Conservation (phyloP, 2,113 vertebrate species). For the Corvus cornix region DNA sequence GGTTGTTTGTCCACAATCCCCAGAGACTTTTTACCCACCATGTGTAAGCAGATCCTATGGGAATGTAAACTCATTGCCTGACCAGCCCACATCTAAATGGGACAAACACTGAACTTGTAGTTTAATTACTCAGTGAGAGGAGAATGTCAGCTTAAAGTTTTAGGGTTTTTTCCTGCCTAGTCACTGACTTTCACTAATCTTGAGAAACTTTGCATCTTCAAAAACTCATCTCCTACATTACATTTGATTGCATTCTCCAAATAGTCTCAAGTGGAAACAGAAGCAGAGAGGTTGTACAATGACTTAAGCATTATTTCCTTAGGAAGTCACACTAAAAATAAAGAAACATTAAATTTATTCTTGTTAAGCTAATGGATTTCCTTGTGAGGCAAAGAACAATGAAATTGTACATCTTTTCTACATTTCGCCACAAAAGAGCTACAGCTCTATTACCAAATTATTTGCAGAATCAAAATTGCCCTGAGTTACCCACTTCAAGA, state of each 20-base stretch:
- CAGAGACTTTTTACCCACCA: neutral
- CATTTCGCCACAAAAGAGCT: neutral
- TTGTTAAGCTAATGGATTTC: neutral
- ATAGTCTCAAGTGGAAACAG: neutral
- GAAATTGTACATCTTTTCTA: neutral
- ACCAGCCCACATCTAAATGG: neutral
- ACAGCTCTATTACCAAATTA: neutral
- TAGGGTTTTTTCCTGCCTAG: neutral
- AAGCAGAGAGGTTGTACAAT: neutral
- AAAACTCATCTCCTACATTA: neutral
- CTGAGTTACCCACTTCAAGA: neutral
- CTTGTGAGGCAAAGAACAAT: neutral
- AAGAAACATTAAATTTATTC: neutral
- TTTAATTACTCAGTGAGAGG: neutral
- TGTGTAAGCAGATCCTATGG: neutral
- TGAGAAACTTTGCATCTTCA: neutral
- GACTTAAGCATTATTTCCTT: conserved; percentile 25
- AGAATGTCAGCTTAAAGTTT: neutral
- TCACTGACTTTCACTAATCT: neutral
- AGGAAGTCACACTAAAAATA: conserved; percentile 35
- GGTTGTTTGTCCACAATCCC: neutral
- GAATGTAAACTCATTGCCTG: neutral
- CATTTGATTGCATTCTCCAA: neutral
- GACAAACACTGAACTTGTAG: neutral
- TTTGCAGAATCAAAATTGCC: neutral